These are phyloP conservation scores for Bombus confusus DNA, from an alignment of 1,140 invertebrate species.

Conservation along the genomic window DNA sequence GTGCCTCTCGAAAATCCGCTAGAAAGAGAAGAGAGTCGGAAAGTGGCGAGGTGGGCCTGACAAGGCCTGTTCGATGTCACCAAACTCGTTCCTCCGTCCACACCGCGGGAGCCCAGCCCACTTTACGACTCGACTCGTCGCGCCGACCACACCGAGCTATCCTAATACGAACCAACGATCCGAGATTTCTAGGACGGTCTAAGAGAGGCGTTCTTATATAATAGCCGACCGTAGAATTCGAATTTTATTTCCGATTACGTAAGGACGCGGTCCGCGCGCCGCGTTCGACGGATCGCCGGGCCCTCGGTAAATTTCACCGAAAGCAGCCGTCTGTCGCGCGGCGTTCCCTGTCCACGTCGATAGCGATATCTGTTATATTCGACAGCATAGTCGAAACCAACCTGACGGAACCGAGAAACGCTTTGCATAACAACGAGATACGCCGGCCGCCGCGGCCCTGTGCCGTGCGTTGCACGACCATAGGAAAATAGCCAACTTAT, in stretches of 20 bases:
- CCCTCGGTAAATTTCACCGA: conserved; percentile 47
- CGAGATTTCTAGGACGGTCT: conserved; percentile 51
- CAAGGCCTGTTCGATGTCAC: conserved; percentile 64
- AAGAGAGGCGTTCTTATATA: conserved; percentile 57
- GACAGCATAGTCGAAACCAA: not conserved
- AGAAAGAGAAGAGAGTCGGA: conserved; percentile 48
- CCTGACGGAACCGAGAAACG: not conserved
- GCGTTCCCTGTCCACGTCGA: not conserved
- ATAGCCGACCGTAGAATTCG: conserved; percentile 48
- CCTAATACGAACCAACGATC: conserved; percentile 47
- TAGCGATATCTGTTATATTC: not conserved
- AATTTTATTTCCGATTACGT: conserved; percentile 59
- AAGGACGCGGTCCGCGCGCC: conserved; percentile 9
- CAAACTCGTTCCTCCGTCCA: conserved; percentile 65
- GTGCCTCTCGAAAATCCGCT: conserved; percentile 49
- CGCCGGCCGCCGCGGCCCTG: not conserved
- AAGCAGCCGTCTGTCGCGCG: conserved; percentile 1
- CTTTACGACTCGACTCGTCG: conserved; percentile 53
- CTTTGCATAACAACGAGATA: conserved; percentile 30
- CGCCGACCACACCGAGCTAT: conserved; percentile 18
- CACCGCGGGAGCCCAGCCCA: conserved; percentile 55
- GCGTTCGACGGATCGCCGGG: not conserved
- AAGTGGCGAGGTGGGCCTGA: conserved; percentile 54
- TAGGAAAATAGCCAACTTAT: conserved; percentile 1
- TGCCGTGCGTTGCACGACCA: not conserved